These are phyloP conservation scores for Trichogramma dendrolimi DNA, from an alignment of 2,888 invertebrate genomes.

Conservation along the genomic window DNA sequence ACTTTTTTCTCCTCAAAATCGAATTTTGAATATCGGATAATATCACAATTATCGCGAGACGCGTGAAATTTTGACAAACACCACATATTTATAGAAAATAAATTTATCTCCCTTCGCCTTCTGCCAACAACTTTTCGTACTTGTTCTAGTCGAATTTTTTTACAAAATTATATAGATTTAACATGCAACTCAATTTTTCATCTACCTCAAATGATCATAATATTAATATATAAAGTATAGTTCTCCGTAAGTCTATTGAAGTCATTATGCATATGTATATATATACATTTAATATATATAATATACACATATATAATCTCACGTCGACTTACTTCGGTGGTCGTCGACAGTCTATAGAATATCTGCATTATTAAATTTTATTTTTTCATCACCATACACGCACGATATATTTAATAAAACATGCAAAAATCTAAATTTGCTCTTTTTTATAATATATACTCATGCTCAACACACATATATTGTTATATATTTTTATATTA, in stretches of 20 bases:
- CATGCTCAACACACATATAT: neutral
- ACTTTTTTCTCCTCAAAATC: slow-evolving; percentile 33
- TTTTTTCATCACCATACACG: neutral
- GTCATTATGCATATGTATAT: neutral
- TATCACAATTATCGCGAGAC: slow-evolving; percentile 24
- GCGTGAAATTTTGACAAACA: slow-evolving; percentile 8
- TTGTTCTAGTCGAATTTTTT: slow-evolving; percentile 7
- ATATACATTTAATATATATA: slow-evolving; percentile 13
- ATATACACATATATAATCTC: slow-evolving; percentile 25
- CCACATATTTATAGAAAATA: neutral
- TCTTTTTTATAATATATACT: slow-evolving; percentile 11
- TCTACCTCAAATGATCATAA: no score
- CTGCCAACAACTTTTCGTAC: slow-evolving; percentile 23
- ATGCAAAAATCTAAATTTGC: slow-evolving; percentile 15
- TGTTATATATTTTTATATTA: slow-evolving; percentile 5
- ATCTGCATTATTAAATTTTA: no score
- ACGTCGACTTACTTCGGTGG: slow-evolving; percentile 14
- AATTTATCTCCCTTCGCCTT: slow-evolving; percentile 22
- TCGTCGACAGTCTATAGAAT: slow-evolving; percentile 17
- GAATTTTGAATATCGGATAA: slow-evolving; percentile 30
- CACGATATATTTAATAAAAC: slow-evolving; percentile 14
- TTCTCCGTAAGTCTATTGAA: no score
- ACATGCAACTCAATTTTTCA: no score
- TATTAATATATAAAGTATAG: no score
- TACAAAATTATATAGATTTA: no score